These are phyloP conservation scores for Uromys caudimaculatus DNA, from an alignment of 2,797 vertebrate species.

Conservation along the genomic window DNA sequence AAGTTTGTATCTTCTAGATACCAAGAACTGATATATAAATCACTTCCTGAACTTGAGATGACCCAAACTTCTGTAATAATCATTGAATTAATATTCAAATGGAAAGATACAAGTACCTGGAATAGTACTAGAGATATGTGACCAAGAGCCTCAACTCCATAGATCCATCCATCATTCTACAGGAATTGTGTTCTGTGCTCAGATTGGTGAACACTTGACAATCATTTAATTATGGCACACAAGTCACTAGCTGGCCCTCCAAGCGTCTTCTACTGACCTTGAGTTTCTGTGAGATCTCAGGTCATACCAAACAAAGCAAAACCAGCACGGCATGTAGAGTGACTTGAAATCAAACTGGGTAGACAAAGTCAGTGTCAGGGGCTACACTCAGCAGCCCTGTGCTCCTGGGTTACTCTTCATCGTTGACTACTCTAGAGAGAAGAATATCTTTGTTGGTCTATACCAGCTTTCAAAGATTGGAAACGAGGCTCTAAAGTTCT, in stretches of 20 bases:
- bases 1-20: not conserved
- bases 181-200: not conserved
- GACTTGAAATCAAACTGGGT: not conserved
- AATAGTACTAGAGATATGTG: not conserved
- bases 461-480: not conserved
- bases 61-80: not conserved
- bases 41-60: not conserved
- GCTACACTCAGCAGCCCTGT: not conserved
- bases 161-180: not conserved
- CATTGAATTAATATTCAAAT: not conserved
- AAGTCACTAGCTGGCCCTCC: not conserved
- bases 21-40: not conserved
- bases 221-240: not conserved
- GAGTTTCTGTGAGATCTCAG: not conserved
- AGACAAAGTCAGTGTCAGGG: not conserved
- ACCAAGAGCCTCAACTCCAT: not conserved
- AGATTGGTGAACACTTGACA: not conserved
- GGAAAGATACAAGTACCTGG: not conserved
- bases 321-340: rapidly evolving
- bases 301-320: constrained; percentile 23
- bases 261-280: not conserved
- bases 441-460: not conserved
- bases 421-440: not conserved
- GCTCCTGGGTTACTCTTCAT: not conserved
- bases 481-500: not conserved